Base-by-base conservation (phyloP, 2,888 invertebrate genomes). In the Diarsia brunnea region DNA sequence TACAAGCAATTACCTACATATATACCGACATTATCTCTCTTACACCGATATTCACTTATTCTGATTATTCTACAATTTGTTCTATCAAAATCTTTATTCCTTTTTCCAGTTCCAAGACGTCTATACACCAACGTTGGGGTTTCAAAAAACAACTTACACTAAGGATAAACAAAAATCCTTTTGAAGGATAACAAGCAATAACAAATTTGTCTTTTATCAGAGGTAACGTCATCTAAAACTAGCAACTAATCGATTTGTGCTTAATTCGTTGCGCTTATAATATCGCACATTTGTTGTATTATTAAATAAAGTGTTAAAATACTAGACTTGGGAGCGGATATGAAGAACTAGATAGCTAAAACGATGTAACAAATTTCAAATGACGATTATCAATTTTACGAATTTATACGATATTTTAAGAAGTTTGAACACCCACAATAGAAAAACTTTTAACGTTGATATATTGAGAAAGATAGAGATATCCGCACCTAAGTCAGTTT, bases 141-240 rank as follows among this genome's bases (percentile, higher is more conserved):
- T 85, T 69, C 76, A 87, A 84, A 92, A 94, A 94, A 93, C 91
- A 93, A 93, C 94, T 94, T 94, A 95, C 73, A 90, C 93, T 95
- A 92, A 92, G 86, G 91, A 89, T 92, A 90, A 96, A 94, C 91
- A 89, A 89, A 95, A 95, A 69, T 96, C 96, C 96, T 96, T 96
- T 92, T 84, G 84, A 95, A 96, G 96, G 96, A 96, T 96, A 96
- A 96, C 95, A 96, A 95, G 95, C 95, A 86, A 92, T 93, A 93
- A 94, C 93, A 94, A 92, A 93, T 93, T 84, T 95, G 94, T 95
- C 94, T 95, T 95, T 95, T 93, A 90, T 92, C 88, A 92, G 94
- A 95, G 95, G 94, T 95, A 93, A 91, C 89, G 86, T 90, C 84
- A 91, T 90, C 91, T 93, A 93, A 91, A 86, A 89, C 93, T 95